phyloP scores from a whole-genome alignment of 35 echinoderm and acorn worm species.

The Holothuria glaberrima region DNA sequence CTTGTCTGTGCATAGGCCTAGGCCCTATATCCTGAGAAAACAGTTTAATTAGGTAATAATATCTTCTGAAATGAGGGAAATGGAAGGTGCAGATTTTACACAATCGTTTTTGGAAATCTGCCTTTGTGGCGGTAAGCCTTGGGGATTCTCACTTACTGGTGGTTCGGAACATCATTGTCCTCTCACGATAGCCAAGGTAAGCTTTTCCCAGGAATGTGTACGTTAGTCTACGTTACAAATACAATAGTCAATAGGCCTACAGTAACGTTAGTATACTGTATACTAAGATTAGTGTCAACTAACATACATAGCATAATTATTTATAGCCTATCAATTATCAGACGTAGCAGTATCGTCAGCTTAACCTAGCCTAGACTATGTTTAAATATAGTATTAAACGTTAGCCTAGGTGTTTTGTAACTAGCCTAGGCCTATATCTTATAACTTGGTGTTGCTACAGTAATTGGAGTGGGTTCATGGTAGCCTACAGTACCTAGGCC shows the following conservation, averaged over 20 bases:
- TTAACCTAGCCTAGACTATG: neutral
- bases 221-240: no score
- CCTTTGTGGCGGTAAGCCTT: conserved; percentile 77
- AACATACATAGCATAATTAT: no score
- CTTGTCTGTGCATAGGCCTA: no score
- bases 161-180: conserved; percentile 93
- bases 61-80: neutral
- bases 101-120: conserved; percentile 28
- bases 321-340: no score
- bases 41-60: neutral
- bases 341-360: no score
- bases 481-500: no score
- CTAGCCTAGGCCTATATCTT: no score
- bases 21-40: no score
- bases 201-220: neutral
- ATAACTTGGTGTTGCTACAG: no score
- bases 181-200: conserved; percentile 88
- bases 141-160: conserved; percentile 95
- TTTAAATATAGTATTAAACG: neutral
- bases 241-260: neutral
- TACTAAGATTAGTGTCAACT: neutral
- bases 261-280: neutral
- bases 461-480: no score
- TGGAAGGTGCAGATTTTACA: conserved; percentile 20
- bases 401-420: neutral